A percentile compares a stretch with the other conserved stretches of the same genome.
phyloP scores from a whole-genome alignment of 2,797 vertebrate genomes.

The Chelonia mydas region DNA sequence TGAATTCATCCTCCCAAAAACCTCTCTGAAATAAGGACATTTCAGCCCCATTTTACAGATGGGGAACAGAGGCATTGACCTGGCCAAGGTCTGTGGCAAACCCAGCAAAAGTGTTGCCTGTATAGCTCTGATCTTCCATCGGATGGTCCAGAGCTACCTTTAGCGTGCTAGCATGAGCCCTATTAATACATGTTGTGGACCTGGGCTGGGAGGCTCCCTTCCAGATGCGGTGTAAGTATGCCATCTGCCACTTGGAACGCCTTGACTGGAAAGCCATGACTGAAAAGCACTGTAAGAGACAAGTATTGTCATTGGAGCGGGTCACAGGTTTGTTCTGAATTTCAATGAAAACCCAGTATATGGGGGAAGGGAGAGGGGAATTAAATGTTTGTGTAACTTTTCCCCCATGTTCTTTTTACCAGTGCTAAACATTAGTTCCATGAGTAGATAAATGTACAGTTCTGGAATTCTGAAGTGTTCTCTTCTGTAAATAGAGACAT shows the following conservation, averaged over 20 bases:
- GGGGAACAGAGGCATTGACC: neutral
- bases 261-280: neutral
- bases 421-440: fast-evolving
- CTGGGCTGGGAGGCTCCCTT: neutral
- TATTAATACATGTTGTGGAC: neutral
- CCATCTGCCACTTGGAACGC: neutral
- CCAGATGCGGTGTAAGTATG: neutral
- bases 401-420: neutral
- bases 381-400: neutral
- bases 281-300: neutral
- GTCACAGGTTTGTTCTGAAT: neutral
- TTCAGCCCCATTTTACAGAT: neutral
- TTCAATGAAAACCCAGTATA: neutral
- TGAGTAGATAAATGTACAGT: neutral
- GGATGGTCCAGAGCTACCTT: neutral
- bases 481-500: fast-evolving
- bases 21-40: neutral
- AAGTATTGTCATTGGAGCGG: neutral
- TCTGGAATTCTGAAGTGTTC: neutral
- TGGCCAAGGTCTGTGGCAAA: neutral
- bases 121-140: neutral
- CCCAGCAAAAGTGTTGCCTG: neutral
- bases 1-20: neutral
- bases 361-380: neutral
- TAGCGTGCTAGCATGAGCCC: neutral